Base-by-base conservation (phyloP, 1,140 invertebrate species). In the Sycophila sp. region DNA sequence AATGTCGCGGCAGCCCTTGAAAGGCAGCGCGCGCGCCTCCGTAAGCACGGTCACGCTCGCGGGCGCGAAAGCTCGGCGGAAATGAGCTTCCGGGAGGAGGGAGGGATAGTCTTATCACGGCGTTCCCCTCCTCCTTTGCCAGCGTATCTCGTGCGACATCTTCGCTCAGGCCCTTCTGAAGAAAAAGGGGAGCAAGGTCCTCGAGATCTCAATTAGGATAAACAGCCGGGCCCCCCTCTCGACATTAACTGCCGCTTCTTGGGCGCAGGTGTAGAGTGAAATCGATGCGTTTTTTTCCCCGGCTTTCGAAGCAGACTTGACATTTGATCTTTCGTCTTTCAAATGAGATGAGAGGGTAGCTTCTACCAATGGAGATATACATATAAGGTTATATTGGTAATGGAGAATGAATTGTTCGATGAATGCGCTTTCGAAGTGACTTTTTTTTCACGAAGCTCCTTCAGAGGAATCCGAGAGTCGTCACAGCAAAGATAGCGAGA, bases 201-300 rank as follows among this genome's bases (percentile, higher is more conserved):
- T 45, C 49, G 28, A 63, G 68, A 70, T 70, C 59, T 64, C 59
- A 70, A 70, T 70, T 70, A 64, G 59, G 59, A 70, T 70, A 70
- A 55, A 64, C 36, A 64, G 1, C 8, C n/a, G n/a, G 30, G 26
- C 42, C 49, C 19, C 40, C 34, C 42, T 22, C 55, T 36, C 6
- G 32, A 22, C 36, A 56, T 66, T 55, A 56, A 66, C 51, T 34
- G 19, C 19, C 8, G 19, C 24, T 47, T 22, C n/a, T n/a, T n/a
- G n/a, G n/a, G n/a, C n/a, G n/a, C n/a, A n/a, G n/a, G n/a, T n/a
- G n/a, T n/a, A n/a, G n/a, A n/a, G n/a, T n/a, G n/a, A n/a, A n/a
- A n/a, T n/a, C n/a, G n/a, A n/a, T n/a, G n/a, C n/a, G n/a, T n/a
- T n/a, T n/a, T n/a, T n/a, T n/a, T n/a, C n/a, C n/a, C n/a, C n/a